These are phyloP conservation scores for Solenopsis invicta DNA, from an alignment of 1,140 invertebrate genomes.

Conservation along the genomic window DNA sequence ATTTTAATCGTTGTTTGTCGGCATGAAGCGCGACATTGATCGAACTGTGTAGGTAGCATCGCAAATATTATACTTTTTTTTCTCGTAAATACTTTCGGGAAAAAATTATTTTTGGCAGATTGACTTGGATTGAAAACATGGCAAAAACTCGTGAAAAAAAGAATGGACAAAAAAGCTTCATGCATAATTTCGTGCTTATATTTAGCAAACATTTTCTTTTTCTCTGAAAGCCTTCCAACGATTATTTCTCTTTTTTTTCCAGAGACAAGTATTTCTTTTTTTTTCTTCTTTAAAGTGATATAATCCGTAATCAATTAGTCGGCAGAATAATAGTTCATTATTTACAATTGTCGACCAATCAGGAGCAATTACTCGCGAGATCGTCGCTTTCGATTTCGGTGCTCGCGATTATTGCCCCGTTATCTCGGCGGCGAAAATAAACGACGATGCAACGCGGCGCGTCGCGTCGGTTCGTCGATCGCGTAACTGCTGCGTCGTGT, in stretches of 20 bases:
- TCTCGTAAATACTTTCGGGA: slow-evolving; percentile 19
- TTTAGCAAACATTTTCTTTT: slow-evolving; percentile 7
- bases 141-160: neutral
- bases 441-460: neutral
- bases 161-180: neutral
- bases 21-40: slow-evolving; percentile 28
- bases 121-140: neutral
- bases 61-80: slow-evolving; percentile 44
- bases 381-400: slow-evolving; percentile 34
- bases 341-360: slow-evolving; percentile 17
- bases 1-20: slow-evolving; percentile 57
- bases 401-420: neutral
- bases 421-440: slow-evolving; percentile 36
- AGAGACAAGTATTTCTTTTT: neutral
- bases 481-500: slow-evolving; percentile 19
- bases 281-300: neutral
- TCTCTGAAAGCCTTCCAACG: neutral
- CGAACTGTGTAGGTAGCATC: slow-evolving; percentile 16
- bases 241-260: neutral
- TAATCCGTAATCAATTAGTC: neutral
- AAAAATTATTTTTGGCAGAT: slow-evolving; percentile 24
- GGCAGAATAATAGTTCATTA: neutral
- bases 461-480: neutral
- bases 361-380: neutral
- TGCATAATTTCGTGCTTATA: neutral